phyloP scores from a whole-genome alignment of 2,113 vertebrate species.

The Columba livia region DNA sequence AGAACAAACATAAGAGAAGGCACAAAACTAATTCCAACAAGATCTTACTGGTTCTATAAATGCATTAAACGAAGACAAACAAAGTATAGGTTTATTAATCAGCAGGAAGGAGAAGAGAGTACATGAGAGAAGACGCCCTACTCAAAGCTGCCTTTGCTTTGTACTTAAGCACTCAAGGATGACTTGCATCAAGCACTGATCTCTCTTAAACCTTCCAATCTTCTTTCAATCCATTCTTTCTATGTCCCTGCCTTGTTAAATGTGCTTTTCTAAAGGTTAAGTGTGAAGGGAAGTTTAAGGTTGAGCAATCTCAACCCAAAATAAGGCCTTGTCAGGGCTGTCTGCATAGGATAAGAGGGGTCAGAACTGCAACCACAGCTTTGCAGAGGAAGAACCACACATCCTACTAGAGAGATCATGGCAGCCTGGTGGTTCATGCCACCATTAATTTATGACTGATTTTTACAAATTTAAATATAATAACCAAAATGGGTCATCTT shows the following conservation, averaged over 20 bases:
- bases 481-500: neutral
- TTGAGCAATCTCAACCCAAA: neutral
- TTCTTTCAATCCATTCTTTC: conserved; percentile 7
- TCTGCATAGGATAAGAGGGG: neutral
- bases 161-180: conserved; percentile 17
- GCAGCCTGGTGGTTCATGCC: neutral
- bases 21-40: conserved; percentile 2
- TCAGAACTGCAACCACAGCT: neutral
- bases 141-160: conserved; percentile 45
- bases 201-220: conserved; percentile 23
- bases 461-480: neutral
- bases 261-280: conserved; percentile 44
- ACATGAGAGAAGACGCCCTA: neutral
- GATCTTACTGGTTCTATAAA: conserved; percentile 12
- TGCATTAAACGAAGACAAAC: conserved; percentile 13
- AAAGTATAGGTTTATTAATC: conserved; percentile 8
- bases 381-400: neutral
- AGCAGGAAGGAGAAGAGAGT: conserved; percentile 11
- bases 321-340: neutral
- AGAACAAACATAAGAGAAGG: neutral
- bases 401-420: neutral
- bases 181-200: conserved; percentile 32
- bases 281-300: conserved; percentile 1
- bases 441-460: neutral
- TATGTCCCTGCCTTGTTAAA: neutral